These are phyloP conservation scores for Drosophila kuntzei DNA, from an alignment of 2,888 invertebrate genomes.

Conservation along the genomic window DNA sequence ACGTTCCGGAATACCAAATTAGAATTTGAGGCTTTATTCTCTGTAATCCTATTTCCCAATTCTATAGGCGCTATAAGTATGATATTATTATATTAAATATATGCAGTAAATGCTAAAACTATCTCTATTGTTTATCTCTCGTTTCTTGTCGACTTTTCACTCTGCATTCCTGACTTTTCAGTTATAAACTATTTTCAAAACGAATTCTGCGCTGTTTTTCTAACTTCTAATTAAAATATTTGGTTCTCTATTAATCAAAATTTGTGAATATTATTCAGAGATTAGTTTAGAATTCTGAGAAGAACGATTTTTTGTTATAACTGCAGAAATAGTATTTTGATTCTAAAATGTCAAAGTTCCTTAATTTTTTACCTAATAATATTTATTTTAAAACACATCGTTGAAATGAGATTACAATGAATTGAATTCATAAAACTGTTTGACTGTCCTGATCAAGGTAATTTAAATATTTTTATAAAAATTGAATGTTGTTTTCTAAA, in stretches of 20 bases:
- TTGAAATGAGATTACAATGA: too few species aligned
- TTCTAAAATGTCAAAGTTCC: too few species aligned
- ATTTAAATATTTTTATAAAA: too few species aligned
- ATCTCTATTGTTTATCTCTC: constrained; percentile 6
- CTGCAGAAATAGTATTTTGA: too few species aligned
- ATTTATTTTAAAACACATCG: too few species aligned
- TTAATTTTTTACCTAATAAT: too few species aligned
- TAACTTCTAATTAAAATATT: background rate
- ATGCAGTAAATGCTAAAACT: constrained; percentile 11
- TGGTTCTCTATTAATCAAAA: background rate
- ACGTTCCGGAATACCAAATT: constrained; percentile 4
- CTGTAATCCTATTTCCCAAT: constrained; percentile 9
- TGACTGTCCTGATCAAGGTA: too few species aligned
- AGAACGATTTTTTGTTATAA: too few species aligned
- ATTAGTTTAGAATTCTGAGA: too few species aligned
- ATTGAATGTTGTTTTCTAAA: too few species aligned
- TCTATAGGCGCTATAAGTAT: constrained; percentile 9
- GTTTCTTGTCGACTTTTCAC: background rate
- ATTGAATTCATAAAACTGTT: too few species aligned
- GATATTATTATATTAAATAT: constrained; percentile 26
- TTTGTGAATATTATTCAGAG: too few species aligned
- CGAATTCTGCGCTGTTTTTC: background rate
- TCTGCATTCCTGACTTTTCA: background rate
- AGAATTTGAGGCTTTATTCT: constrained; percentile 6
- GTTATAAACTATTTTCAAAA: background rate